Evolutionary conservation across 1,140 invertebrate genomes (phyloP).

Genomic region (Drosophila simulans): DNA sequence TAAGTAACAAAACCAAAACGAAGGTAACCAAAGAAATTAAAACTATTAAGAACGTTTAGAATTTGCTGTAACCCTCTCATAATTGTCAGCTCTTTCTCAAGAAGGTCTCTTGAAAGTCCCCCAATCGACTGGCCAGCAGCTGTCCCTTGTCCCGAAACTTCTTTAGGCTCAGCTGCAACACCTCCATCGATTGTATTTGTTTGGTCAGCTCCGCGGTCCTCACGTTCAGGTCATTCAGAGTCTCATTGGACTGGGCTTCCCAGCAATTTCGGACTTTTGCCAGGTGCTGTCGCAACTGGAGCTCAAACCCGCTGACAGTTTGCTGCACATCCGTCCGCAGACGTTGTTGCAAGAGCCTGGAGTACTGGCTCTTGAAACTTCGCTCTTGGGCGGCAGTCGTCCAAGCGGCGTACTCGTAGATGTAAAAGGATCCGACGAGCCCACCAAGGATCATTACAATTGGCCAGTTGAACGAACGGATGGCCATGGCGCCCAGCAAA

Average conservation of each 20-base stretch:
- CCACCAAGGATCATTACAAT: slow-evolving; percentile 92
- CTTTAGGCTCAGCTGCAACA: slow-evolving; percentile 21
- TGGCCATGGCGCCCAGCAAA: slow-evolving; percentile 92
- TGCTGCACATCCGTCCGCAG: slow-evolving; percentile 94
- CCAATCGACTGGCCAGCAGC: slow-evolving; percentile 26
- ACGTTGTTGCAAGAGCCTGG: slow-evolving; percentile 96
- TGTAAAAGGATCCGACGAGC: slow-evolving; percentile 95
- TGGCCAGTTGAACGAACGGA: slow-evolving; percentile 98
- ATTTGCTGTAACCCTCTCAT: neutral
- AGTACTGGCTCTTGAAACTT: slow-evolving; percentile 97
- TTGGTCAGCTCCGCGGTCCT: slow-evolving; percentile 5
- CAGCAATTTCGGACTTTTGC: slow-evolving; percentile 9
- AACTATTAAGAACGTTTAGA: no score
- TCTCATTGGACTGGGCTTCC: neutral
- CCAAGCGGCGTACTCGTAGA: slow-evolving; percentile 99
- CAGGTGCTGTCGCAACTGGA: slow-evolving; percentile 89
- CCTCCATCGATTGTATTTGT: slow-evolving; percentile 7
- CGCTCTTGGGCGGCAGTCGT: slow-evolving; percentile 97
- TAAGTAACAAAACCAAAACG: neutral
- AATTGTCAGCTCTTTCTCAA: slow-evolving; percentile 11
- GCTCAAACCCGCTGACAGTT: slow-evolving; percentile 98
- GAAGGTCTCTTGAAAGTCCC: slow-evolving; percentile 40
- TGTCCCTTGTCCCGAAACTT: slow-evolving; percentile 7
- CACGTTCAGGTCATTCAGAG: slow-evolving; percentile 3
- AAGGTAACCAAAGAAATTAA: slow-evolving; percentile 11